phyloP scores from a whole-genome alignment of 2,888 invertebrate genomes.

The Lobophora halterata region DNA sequence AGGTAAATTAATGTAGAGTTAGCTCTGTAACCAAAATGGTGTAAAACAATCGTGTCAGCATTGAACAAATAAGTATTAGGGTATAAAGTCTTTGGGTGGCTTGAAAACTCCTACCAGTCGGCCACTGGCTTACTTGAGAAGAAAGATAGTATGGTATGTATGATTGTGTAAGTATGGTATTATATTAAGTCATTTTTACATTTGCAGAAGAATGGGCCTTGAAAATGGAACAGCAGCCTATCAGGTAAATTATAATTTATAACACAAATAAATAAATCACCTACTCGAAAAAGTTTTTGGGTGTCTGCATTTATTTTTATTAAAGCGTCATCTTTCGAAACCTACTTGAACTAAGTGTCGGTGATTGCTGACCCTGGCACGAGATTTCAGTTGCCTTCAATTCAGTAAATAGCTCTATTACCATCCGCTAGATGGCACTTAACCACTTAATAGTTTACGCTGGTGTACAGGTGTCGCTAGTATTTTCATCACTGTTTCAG shows the following conservation, averaged over 20 bases:
- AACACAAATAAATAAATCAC: neutral
- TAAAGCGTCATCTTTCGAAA: constrained; percentile 22
- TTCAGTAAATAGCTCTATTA: constrained; percentile 1
- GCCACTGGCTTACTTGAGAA: too few species aligned
- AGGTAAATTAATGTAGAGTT: too few species aligned
- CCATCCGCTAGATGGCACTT: constrained; percentile 8
- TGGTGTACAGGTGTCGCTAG: constrained; percentile 5
- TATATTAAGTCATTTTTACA: neutral
- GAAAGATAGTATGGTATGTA: too few species aligned
- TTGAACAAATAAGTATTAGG: too few species aligned
- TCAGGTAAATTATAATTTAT: constrained; percentile 34
- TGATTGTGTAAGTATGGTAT: too few species aligned
- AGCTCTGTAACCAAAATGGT: too few species aligned
- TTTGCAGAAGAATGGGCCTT: constrained; percentile 42
- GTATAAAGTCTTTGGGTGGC: too few species aligned
- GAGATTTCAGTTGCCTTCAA: neutral
- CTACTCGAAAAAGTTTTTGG: too few species aligned
- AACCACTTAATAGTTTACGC: neutral
- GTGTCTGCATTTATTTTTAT: neutral
- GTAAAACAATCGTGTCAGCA: too few species aligned
- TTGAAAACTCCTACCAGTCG: too few species aligned
- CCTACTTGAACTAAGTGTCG: constrained; percentile 2
- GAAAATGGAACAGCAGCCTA: constrained; percentile 37
- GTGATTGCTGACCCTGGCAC: too few species aligned
- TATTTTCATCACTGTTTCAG: constrained; percentile 48